Conservation (phyloP, 53 echinoderm and acorn worm genomes). For the Holothuria leucospilota region DNA sequence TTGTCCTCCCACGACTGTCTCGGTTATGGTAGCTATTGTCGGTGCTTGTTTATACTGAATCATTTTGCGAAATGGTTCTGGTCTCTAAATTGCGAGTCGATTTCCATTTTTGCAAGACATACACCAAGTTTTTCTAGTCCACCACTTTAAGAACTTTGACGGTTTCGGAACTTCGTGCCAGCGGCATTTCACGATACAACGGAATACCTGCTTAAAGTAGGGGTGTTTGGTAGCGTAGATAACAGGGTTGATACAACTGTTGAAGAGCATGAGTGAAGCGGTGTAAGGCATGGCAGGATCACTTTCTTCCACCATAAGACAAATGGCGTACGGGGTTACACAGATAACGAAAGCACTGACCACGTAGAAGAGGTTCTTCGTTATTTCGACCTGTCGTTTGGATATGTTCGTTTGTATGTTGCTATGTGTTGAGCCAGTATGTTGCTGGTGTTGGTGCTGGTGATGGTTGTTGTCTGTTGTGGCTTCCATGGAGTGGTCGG, state of each 20-base stretch:
- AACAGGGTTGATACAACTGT: constrained; percentile 72
- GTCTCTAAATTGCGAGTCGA: constrained; percentile 7
- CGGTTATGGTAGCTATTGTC: too few relatives aligned
- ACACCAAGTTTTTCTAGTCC: not conserved
- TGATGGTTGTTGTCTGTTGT: not conserved
- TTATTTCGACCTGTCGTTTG: constrained; percentile 60
- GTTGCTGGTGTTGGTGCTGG: not conserved
- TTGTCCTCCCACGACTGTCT: too few relatives aligned
- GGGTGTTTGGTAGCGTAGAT: constrained; percentile 82
- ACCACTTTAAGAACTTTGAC: constrained; percentile 46
- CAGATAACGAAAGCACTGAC: constrained; percentile 70
- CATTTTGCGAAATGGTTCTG: too few relatives aligned
- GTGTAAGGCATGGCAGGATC: constrained; percentile 73
- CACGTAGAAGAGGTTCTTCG: constrained; percentile 75
- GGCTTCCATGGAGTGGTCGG: not conserved
- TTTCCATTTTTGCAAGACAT: constrained; percentile 26
- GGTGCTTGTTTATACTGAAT: too few relatives aligned
- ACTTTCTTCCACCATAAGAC: constrained; percentile 65
- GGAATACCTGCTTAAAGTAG: constrained; percentile 63
- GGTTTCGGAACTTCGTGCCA: constrained; percentile 61
- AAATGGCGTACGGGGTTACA: constrained; percentile 70
- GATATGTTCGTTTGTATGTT: constrained; percentile 44
- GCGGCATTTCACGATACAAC: constrained; percentile 52
- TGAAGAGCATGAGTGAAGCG: constrained; percentile 59
- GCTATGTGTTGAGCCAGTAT: constrained; percentile 18